Conservation (phyloP, 2,888 invertebrate genomes). For the Ichneumoninae sp. region DNA sequence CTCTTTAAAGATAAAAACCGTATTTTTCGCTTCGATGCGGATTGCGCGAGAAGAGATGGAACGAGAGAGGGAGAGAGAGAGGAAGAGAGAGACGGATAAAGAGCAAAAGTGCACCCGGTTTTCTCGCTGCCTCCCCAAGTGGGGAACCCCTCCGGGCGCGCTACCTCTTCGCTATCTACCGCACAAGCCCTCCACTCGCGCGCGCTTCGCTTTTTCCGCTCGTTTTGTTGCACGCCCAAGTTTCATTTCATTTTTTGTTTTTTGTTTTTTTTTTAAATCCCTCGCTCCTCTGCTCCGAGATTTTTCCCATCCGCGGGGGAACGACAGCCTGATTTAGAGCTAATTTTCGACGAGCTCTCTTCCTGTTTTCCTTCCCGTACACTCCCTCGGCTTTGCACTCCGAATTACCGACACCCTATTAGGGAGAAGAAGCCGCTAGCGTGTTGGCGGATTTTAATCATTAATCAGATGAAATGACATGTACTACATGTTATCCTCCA, state of each 20-base stretch:
- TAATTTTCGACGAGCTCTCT: conserved; percentile 75
- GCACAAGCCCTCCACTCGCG: conserved; percentile 35
- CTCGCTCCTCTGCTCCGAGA: conserved; percentile 56
- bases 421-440: background rate
- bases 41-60: conserved; percentile 65
- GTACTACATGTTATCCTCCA: background rate
- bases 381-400: background rate
- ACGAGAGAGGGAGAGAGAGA: conserved; percentile 11
- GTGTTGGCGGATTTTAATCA: background rate
- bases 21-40: conserved; percentile 79
- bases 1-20: conserved; percentile 76
- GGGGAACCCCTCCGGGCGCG: conserved; percentile 55
- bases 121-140: conserved; percentile 64
- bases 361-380: conserved; percentile 29
- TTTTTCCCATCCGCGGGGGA: conserved; percentile 31
- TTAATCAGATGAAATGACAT: background rate
- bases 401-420: background rate
- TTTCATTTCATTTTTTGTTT: conserved; percentile 22
- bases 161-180: conserved; percentile 26
- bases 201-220: conserved; percentile 42
- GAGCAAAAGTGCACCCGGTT: conserved; percentile 51
- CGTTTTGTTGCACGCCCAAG: conserved; percentile 46
- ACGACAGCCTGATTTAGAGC: conserved; percentile 73
- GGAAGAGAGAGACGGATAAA: conserved; percentile 16
- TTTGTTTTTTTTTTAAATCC: conserved; percentile 33